Evolutionary conservation across 1,140 invertebrate genomes (phyloP), one percentile per base, ranked within the genome.

Genomic region (Chymomyza costata): DNA sequence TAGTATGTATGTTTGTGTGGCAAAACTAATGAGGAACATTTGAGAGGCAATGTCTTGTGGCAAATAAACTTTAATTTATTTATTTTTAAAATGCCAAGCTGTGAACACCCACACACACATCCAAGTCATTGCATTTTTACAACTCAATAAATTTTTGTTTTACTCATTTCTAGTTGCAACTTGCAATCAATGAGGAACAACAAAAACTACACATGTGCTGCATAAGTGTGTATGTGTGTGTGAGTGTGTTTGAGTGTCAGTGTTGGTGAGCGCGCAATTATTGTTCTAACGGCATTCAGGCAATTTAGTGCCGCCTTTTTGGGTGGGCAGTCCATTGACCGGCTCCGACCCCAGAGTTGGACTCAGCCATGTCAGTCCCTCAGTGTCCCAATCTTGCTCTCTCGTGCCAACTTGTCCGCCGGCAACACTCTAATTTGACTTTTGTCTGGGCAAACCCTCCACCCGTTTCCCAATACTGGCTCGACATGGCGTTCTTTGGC

Each of bases 241-340:
- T 34, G 32, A 8, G 44, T 51, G 10, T 25, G 32, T 35, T 5
- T 28, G 25, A 6, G 32, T 49, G 50, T 67, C 30, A 15, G 21
- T 59, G 39, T 13, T 63, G 50, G 65, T 76, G 66, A 73, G 73
- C 61, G 73, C 51, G 66, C 73, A 78, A 78, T 78, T 78, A 78
- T 78, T 71, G 71, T 78, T 80, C 73, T 78, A 78, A 78, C 73
- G 73, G 73, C 73, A 80, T 80, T 80, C 69, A 58, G 54, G 73
- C 73, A 78, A 78, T 78, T 78, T 78, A 65, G 73, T 73, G 67
- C 73, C 73, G 73, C 73, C 73, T 78, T 78, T 80, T 78, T 78
- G 73, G 73, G 73, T 78, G 71, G 71, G 71, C 73, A 80, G 73
- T 67, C 48, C 71, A 69, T 55, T 71, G 71, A 80, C 66, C 71